Evolutionary conservation across 1,140 invertebrate species (phyloP), one percentile per base, ranked within the genome.

Genomic region (Drosophila biarmipes): DNA sequence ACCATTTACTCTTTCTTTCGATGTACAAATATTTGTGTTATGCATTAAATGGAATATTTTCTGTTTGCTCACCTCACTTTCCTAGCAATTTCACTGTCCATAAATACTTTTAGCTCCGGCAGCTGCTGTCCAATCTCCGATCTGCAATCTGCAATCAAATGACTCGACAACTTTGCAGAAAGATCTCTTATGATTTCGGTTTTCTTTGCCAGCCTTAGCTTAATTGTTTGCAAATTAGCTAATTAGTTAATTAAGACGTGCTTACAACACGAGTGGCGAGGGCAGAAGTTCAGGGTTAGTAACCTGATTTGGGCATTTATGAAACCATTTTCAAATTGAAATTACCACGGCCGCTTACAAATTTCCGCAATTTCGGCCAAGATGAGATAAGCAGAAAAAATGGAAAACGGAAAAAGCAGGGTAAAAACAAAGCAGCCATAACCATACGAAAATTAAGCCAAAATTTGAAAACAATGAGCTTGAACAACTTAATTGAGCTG

Each of bases 211-310:
- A 8, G 42, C 74, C 58, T 35, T 52, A 14, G 46, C 45, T 75
- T 87, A 84, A 87, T 87, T 87, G 84, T 89, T 89, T 87, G 84
- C 84, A 87, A 87, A 87, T 87, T 84, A 87, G 75, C 75, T 84
- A 89, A 87, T 87, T 87, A 87, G 84, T 82, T 89, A 84, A 87
- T 84, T 89, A 89, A 66, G 74, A 69, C 56, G 51, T 66, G 51
- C 66, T 75, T 78, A 87, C 75, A 75, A 68, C 54, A 73, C 71
- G 66, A 86, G 78, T 66, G 31, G 27, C 34, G 62, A 56, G 51
- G 46, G 38, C 51, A 66, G 52, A 55, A 55, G 35, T 21, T 34
- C 24, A 40, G 51, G 80, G 64, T 84, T 54, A 79, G 43, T 59
- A 63, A 67, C 40, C 63, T 8, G 61, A 67, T 67, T 46, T 58